Evolutionary conservation across 2,113 vertebrate species (phyloP).

Genomic region (rat (Rattus norvegicus)): GRCr8 NC_086034.1:53768001-53768500

Average conservation of each 20-base stretch:
- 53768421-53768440: not conserved
- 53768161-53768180: not conserved
- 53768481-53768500: not conserved
- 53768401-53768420: not conserved
- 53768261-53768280: not conserved
- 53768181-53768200: not conserved
- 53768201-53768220: not conserved
- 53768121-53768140: not conserved
- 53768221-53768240: not conserved
- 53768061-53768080: not conserved
- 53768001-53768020: too few species aligned
- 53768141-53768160: not conserved
- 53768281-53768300: not conserved
- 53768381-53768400: not conserved
- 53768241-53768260: not conserved
- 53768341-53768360: not conserved
- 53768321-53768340: not conserved
- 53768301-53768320: not conserved
- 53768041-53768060: not conserved
- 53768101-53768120: not conserved
- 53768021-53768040: not conserved
- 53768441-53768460: not conserved
- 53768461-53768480: not conserved
- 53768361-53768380: not conserved
- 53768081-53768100: not conserved